Conservation (phyloP, 64 coral and sea anemone genomes). For the Catalaphyllia jardinei region DNA sequence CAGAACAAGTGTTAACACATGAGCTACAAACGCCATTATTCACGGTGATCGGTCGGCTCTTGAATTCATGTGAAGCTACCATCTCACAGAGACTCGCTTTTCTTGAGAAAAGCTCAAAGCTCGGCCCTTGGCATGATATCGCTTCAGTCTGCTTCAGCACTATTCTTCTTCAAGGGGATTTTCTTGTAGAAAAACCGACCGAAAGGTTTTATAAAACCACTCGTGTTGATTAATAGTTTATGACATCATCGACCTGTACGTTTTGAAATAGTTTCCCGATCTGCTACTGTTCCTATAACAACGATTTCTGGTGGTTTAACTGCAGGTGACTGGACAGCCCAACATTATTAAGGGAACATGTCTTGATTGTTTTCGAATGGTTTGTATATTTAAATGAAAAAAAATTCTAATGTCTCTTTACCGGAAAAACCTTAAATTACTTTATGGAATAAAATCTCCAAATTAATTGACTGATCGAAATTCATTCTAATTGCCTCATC, state of each 20-base stretch:
- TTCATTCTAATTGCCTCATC: too few relatives aligned
- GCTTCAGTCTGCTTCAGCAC: not conserved
- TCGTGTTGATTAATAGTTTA: constrained; percentile 18
- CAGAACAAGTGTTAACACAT: not conserved
- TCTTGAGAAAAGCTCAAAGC: constrained; percentile 7
- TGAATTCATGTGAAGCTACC: not conserved
- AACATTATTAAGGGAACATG: too few relatives aligned
- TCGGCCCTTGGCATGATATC: not conserved
- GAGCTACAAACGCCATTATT: constrained; percentile 6
- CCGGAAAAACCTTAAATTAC: too few relatives aligned
- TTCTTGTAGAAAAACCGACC: not conserved
- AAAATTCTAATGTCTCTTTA: too few relatives aligned
- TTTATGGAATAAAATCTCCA: too few relatives aligned
- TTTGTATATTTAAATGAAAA: too few relatives aligned
- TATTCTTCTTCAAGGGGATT: not conserved
- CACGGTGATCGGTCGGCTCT: not conserved
- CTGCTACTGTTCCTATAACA: constrained; percentile 24
- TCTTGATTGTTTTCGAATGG: too few relatives aligned
- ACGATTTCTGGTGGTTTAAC: constrained; percentile 30
- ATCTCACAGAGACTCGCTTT: not conserved
- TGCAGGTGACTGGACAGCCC: not conserved
- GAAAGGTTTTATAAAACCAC: not conserved
- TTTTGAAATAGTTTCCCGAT: not conserved
- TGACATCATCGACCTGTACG: constrained; percentile 17
- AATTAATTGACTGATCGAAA: too few relatives aligned